Base-by-base conservation (phyloP, 2,797 vertebrate species). In the Pseudochromis fuscus region DNA sequence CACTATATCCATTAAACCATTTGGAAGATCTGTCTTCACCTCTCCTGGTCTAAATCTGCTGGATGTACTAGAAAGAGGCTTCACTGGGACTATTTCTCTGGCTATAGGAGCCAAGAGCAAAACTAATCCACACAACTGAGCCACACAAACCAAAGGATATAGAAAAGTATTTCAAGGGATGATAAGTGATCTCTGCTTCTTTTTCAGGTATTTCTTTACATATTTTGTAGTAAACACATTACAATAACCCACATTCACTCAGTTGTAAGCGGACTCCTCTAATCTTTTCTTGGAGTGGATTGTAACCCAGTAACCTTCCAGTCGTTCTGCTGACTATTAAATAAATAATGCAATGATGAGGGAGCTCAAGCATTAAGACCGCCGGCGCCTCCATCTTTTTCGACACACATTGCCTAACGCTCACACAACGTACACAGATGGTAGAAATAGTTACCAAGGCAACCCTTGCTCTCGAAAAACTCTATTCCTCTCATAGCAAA, bases 371-470 rank as follows among this genome's bases (percentile, higher is more conserved):
- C 87, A 77, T 83, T 80, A 83, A 57, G 77, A 81, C 56, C 7
- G 30, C 46, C 67, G 35, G 63, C 45, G 25, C 55, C 51, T 60
- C 78, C 64, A 74, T 86, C 50, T 78, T 83, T 82, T 63, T 71
- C 75, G 57, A 62, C 68, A 76, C 74, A 82, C 64, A 78, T 63
- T 46, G 72, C 56, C 53, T 51, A 67, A 69, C 75, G 81, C 65
- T 83, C 72, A 65, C 67, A 77, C 68, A 78, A 87, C 67, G 57
- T 67, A 87, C 79, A 85, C 87, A 91, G 84, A 91, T 89, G 84
- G 86, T 72, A 79, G 82, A 64, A 84, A 87, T 71, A 64, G 91
- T 92, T 90, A 85, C 93, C 91, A 91, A 82, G 89, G 91, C 89
- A 93, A 93, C 91, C 53, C 65, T 53, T 82, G 67, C 72, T 82